Percentiles rank a stretch among this genome's conserved stretches.
Evolutionary conservation across 2,888 invertebrate genomes (phyloP).

Genomic region (Xestobium rufovillosum): DNA sequence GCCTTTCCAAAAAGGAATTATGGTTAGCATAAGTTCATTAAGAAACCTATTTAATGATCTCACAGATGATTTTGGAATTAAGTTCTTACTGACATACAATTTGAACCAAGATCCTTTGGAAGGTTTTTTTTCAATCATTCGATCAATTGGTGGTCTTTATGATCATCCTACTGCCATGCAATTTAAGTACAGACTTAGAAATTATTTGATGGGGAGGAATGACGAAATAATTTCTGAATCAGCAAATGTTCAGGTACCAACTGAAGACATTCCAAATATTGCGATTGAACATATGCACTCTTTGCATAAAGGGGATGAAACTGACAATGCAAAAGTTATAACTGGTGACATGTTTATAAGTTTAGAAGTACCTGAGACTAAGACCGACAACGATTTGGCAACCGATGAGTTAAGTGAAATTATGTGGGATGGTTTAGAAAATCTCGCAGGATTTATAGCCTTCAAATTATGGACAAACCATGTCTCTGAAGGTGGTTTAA

Average conservation of each 20-base stretch:
- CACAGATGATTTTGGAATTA: slow-evolving; percentile 14
- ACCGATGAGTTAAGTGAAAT: no score
- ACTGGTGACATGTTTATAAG: no score
- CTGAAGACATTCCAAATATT: no score
- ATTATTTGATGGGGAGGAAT: slow-evolving; percentile 18
- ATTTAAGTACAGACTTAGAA: slow-evolving; percentile 22
- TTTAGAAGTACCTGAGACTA: no score
- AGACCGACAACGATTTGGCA: no score
- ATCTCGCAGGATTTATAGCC: no score
- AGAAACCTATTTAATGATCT: slow-evolving; percentile 15
- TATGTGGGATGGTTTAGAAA: no score
- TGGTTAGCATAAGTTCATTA: slow-evolving; percentile 17
- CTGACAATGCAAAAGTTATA: no score
- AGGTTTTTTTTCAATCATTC: slow-evolving; percentile 20
- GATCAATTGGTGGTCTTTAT: slow-evolving; percentile 20
- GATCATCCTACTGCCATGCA: slow-evolving; percentile 21
- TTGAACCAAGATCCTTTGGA: slow-evolving; percentile 20
- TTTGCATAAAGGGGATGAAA: no score
- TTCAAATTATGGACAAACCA: no score
- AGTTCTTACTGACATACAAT: slow-evolving; percentile 17
- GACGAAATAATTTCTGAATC: slow-evolving; percentile 21
- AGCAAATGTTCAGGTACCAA: slow-evolving; percentile 17
- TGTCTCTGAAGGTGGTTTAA: no score
- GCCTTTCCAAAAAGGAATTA: slow-evolving; percentile 25
- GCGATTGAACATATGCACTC: no score